A percentile compares a stretch with the other conserved stretches of the same genome.
Conservation (phyloP, 2,797 vertebrate genomes). For the Pseudomugil tenellus region DNA sequence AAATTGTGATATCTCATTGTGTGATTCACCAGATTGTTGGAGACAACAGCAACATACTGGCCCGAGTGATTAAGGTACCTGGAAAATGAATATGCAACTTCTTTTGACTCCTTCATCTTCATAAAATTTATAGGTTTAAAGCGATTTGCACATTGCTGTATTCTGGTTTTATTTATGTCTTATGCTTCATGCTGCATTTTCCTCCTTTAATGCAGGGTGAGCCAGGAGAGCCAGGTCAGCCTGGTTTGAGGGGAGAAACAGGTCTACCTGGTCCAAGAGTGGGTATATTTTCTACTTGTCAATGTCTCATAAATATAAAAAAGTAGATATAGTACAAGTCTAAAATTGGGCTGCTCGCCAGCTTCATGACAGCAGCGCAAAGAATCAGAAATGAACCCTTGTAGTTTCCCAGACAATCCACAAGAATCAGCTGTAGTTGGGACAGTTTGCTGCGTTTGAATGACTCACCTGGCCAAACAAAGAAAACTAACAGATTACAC, state of each 20-base stretch:
- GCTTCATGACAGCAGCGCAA: neutral
- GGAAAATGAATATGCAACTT: neutral
- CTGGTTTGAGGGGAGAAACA: conserved; percentile 81
- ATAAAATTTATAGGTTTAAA: no score
- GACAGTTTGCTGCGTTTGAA: no score
- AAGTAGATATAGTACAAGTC: neutral
- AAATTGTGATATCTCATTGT: conserved; percentile 8
- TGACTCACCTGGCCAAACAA: no score
- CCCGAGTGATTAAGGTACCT: conserved; percentile 85
- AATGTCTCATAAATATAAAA: no score
- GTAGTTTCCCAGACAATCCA: neutral
- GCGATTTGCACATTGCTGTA: no score
- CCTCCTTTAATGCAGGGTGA: conserved; percentile 63
- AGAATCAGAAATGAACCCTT: neutral
- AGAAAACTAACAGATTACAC: no score
- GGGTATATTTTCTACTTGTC: conserved; percentile 28
- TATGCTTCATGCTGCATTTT: neutral
- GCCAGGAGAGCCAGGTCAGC: conserved; percentile 72
- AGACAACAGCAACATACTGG: conserved; percentile 76
- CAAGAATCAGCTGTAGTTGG: neutral
- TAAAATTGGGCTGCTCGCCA: no score
- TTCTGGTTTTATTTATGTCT: no score
- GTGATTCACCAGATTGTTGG: conserved; percentile 55
- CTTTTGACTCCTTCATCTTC: neutral
- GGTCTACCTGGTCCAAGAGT: conserved; percentile 85